Base-by-base conservation (phyloP, 2,113 vertebrate species). In the Brachionichthys hirsutus region DNA sequence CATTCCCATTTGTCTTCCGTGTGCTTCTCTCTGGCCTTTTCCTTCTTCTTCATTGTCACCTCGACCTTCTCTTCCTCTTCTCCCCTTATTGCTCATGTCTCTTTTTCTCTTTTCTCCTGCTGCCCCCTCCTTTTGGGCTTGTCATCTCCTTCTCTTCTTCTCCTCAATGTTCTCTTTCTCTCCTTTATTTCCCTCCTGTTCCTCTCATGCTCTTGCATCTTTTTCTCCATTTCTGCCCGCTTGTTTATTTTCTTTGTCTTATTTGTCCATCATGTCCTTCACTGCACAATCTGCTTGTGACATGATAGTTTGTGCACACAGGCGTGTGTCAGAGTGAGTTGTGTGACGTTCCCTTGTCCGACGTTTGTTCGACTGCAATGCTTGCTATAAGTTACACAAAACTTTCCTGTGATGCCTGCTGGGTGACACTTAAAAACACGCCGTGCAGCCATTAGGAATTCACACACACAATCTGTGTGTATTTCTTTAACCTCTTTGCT, bases 311-410 rank as follows among this genome's bases (percentile, higher is more conserved):
- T 50, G 40, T 35, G 34, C 18, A 50, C 35, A 18, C 16, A 22
- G n/a, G 61, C 54, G 42, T 42, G 41, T 75, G 11, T 63, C 22
- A 61, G 5, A 58, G 75, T 1, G 4, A 54, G 41, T 56, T n/a
- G n/a, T n/a, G n/a, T n/a, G n/a, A 71, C 70, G 69, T 88, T 73
- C 77, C 47, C 6, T 24, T 20, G 47, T 49, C 52, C 71, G 77
- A 75, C 63, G 48, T 81, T 76, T 79, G 81, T 58, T 73, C 63
- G 62, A 68, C 75, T 52, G 73, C 72, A 44, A 43, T 44, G 17
- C 78, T 84, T 75, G 73, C 74, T 78, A 60, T 75, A 57, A 58
- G 63, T 89, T 85, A 86, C 80, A 79, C 75, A 73, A 82, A 44
- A 61, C 85, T 82, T 62, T 49, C 35, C 67, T 17, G 38, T 75